Evolutionary conservation across 2,888 invertebrate species (phyloP).

Genomic region (Coleophora flavipennella): DNA sequence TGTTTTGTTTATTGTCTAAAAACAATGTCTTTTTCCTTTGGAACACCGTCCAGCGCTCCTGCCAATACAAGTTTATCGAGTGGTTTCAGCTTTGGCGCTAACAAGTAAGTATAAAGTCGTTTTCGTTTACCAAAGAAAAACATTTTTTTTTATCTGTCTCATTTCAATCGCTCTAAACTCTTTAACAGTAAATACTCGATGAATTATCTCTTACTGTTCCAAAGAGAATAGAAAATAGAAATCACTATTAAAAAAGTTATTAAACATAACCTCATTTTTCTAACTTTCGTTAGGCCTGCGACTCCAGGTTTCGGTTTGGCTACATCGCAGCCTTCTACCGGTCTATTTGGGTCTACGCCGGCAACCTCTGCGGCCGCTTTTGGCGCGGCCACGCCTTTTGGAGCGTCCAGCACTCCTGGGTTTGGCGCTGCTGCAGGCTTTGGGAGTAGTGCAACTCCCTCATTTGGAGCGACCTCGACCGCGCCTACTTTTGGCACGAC

Average conservation of each 20-base stretch:
- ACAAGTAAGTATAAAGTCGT: constrained; percentile 44
- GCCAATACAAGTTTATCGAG: constrained; percentile 46
- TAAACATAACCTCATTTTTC: no score
- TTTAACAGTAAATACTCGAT: background rate
- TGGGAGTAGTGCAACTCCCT: constrained; percentile 18
- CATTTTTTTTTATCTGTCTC: background rate
- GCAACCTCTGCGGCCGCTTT: constrained; percentile 30
- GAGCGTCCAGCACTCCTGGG: constrained; percentile 23
- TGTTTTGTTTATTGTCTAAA: background rate
- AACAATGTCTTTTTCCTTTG: constrained; percentile 59
- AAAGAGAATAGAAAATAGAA: no score
- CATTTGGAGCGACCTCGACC: constrained; percentile 1
- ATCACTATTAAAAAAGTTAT: no score
- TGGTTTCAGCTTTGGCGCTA: constrained; percentile 62
- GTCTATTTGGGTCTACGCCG: constrained; percentile 41
- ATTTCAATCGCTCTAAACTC: background rate
- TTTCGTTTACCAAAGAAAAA: background rate
- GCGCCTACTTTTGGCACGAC: constrained; percentile 36
- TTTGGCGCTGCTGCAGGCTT: constrained; percentile 25
- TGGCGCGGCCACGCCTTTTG: constrained; percentile 24
- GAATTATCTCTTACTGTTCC: no score
- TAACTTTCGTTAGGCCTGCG: constrained; percentile 35
- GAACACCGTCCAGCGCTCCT: constrained; percentile 62
- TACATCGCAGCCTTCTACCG: constrained; percentile 41
- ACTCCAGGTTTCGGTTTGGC: constrained; percentile 47